These are phyloP conservation scores for Poliocrania exsul DNA, from an alignment of 2,797 vertebrate species.

Conservation along the genomic window DNA sequence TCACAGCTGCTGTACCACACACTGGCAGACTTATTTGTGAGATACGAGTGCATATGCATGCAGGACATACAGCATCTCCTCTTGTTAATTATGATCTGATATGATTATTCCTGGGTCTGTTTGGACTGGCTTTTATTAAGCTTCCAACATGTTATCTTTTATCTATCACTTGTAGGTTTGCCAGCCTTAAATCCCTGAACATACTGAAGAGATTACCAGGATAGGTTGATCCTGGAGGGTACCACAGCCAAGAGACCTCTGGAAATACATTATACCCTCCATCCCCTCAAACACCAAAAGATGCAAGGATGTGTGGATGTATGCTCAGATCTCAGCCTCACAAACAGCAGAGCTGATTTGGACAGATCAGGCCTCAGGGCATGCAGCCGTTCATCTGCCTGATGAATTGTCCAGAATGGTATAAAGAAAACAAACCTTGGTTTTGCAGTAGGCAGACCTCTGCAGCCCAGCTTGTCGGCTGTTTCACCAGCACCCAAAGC, in stretches of 20 bases:
- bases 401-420: not conserved
- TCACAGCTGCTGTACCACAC: not conserved
- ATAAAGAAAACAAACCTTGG: not conserved
- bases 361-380: not conserved
- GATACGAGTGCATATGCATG: not conserved
- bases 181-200: not conserved
- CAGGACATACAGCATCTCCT: not conserved
- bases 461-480: not conserved
- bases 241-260: not conserved
- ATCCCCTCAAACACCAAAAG: fast-evolving
- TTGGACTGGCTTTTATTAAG: not conserved
- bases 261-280: not conserved
- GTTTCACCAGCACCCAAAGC: not conserved
- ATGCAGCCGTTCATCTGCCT: fast-evolving
- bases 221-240: not conserved
- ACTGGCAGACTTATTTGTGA: not conserved
- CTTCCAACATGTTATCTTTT: not conserved
- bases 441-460: not conserved
- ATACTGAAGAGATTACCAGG: not conserved
- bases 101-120: not conserved
- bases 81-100: not conserved
- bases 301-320: not conserved
- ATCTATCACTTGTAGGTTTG: not conserved
- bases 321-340: not conserved
- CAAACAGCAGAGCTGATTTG: not conserved